phyloP scores from a whole-genome alignment of 2,888 invertebrate species.

The Tolmerus cingulatus region DNA sequence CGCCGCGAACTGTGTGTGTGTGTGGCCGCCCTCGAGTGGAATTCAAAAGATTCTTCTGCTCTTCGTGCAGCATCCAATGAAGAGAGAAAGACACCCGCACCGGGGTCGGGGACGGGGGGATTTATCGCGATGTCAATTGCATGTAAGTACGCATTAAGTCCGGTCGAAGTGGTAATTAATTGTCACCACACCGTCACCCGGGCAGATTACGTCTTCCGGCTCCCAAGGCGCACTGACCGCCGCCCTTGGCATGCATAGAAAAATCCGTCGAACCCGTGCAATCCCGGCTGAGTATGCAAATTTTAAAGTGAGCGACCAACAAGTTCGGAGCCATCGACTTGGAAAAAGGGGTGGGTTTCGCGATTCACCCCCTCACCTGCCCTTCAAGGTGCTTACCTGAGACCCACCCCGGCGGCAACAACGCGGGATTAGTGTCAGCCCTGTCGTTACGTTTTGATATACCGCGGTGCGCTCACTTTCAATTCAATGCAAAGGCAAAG shows the following conservation, averaged over 20 bases:
- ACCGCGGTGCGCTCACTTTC: not conserved
- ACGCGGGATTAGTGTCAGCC: constrained; percentile 29
- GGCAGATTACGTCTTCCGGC: not conserved
- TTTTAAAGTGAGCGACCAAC: not conserved
- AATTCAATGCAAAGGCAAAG: constrained; percentile 12
- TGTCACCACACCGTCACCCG: not conserved
- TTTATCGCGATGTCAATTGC: not conserved
- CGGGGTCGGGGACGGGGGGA: not conserved
- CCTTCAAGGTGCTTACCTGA: not conserved
- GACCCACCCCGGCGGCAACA: not conserved
- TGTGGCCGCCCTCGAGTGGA: not conserved
- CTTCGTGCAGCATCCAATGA: not conserved
- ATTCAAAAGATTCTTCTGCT: not conserved
- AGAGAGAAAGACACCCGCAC: not conserved
- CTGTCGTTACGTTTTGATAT: constrained; percentile 4
- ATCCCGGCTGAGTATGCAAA: not conserved
- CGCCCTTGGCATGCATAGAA: not conserved
- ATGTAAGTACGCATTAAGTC: not conserved
- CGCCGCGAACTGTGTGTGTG: not conserved
- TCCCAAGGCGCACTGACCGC: not conserved
- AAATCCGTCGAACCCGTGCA: not conserved
- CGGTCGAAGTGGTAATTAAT: not conserved
- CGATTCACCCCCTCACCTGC: not conserved
- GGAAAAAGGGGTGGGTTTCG: not conserved
- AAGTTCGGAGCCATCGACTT: not conserved